phyloP scores from a whole-genome alignment of 2,113 vertebrate genomes.

The Atrichornis clamosus region DNA sequence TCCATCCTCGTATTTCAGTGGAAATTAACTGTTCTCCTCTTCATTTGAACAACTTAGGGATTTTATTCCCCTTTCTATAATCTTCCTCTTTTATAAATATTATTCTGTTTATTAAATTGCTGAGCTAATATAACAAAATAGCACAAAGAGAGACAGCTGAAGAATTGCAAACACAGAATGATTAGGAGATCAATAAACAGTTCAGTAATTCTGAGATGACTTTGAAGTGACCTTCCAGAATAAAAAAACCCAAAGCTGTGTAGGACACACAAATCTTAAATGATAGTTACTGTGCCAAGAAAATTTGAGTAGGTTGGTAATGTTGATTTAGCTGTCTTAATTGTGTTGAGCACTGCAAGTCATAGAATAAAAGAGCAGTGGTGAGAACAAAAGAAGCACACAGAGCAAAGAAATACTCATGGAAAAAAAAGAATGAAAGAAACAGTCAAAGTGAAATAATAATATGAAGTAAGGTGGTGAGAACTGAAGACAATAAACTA shows the following conservation, averaged over 20 bases:
- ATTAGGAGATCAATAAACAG: constrained; percentile 46
- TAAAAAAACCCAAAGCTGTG: neutral
- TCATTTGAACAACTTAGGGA: neutral
- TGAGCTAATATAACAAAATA: constrained; percentile 7
- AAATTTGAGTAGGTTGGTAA: constrained; percentile 39
- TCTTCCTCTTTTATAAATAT: neutral
- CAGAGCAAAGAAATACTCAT: neutral
- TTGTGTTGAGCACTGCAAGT: constrained; percentile 26
- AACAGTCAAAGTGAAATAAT: neutral
- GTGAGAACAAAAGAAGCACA: constrained; percentile 46
- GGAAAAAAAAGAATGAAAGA: neutral
- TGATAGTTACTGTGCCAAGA: constrained; percentile 38
- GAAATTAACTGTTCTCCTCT: neutral
- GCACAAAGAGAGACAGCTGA: neutral
- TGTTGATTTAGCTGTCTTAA: constrained; percentile 63
- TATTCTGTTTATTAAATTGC: neutral
- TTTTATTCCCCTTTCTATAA: neutral
- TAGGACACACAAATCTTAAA: constrained; percentile 32
- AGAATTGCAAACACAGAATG: constrained; percentile 28
- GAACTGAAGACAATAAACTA: neutral
- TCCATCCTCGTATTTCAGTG: neutral
- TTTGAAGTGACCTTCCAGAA: constrained; percentile 55
- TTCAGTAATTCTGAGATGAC: constrained; percentile 30
- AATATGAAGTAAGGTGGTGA: neutral
- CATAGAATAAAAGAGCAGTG: constrained; percentile 26